Evolutionary conservation across 2,113 vertebrate genomes (phyloP).

Genomic region (Chaenocephalus aceratus): DNA sequence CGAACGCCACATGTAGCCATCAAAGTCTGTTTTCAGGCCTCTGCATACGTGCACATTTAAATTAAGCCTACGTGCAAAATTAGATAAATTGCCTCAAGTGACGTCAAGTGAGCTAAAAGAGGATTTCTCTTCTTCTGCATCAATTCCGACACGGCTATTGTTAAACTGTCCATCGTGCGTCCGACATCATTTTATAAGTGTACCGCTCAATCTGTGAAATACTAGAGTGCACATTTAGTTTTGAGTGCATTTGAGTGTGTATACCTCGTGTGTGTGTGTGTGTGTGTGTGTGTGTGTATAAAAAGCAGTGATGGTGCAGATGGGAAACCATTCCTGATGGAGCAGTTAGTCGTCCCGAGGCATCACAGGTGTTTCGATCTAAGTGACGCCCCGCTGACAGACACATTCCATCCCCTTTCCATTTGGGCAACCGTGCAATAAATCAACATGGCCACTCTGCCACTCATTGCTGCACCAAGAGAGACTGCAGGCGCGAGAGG

Average conservation of each 20-base stretch:
- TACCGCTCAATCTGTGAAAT: background rate
- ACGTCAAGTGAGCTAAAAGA: background rate
- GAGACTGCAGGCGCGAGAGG: slow-evolving; percentile 32
- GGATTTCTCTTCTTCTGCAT: background rate
- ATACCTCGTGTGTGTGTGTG: slow-evolving; percentile 4
- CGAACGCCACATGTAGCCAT: no score
- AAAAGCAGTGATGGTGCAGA: slow-evolving; percentile 29
- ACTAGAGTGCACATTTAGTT: slow-evolving; percentile 8
- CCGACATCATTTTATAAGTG: background rate
- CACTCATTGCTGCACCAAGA: slow-evolving; percentile 66
- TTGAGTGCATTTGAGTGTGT: background rate
- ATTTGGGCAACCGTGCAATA: slow-evolving; percentile 77
- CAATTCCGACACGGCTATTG: background rate
- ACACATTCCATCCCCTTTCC: slow-evolving; percentile 74
- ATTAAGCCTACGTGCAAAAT: no score
- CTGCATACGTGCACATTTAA: no score
- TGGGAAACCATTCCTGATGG: slow-evolving; percentile 52
- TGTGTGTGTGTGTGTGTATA: slow-evolving; percentile 14
- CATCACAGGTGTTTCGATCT: slow-evolving; percentile 75
- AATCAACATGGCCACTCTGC: slow-evolving; percentile 74
- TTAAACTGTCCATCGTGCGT: background rate
- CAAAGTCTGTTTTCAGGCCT: no score
- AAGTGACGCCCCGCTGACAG: slow-evolving; percentile 70
- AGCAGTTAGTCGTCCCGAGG: slow-evolving; percentile 64
- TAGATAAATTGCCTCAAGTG: no score